A percentile compares a stretch with the other conserved stretches of the same genome.
These are phyloP conservation scores for Microtus ochrogaster DNA, from an alignment of 2,113 vertebrate species.

Conservation along the genomic window DNA sequence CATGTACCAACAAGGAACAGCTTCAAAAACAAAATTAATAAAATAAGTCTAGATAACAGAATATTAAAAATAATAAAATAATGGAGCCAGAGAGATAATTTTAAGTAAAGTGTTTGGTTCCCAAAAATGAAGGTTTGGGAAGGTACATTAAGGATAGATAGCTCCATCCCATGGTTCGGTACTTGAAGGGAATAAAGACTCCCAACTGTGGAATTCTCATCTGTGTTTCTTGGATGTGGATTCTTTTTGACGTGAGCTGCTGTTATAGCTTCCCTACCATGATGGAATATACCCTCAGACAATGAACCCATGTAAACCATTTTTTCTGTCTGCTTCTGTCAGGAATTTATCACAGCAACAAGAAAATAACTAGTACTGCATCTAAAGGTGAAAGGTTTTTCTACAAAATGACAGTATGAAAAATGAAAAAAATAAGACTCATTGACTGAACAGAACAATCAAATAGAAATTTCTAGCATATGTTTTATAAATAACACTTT, in stretches of 20 bases:
- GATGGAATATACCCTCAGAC: not conserved
- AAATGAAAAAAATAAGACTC: not conserved
- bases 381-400: not conserved
- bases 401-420: not conserved
- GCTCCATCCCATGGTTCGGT: not conserved
- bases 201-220: not conserved
- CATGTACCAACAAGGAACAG: not conserved
- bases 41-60: not conserved
- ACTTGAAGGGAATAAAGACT: not conserved
- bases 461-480: not conserved
- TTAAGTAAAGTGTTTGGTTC: not conserved
- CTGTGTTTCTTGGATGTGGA: not conserved
- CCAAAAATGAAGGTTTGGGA: not conserved
- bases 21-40: not conserved
- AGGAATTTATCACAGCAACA: not conserved
- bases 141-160: not conserved
- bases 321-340: not conserved
- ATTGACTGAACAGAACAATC: not conserved
- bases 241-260: not conserved
- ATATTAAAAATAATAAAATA: not conserved
- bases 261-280: not conserved
- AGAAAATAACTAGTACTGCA: not conserved
- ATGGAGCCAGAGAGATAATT: not conserved
- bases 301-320: not conserved
- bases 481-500: not conserved